Evolutionary conservation across 2,888 invertebrate species (phyloP).

Genomic region (Ecliptopera silaceata): DNA sequence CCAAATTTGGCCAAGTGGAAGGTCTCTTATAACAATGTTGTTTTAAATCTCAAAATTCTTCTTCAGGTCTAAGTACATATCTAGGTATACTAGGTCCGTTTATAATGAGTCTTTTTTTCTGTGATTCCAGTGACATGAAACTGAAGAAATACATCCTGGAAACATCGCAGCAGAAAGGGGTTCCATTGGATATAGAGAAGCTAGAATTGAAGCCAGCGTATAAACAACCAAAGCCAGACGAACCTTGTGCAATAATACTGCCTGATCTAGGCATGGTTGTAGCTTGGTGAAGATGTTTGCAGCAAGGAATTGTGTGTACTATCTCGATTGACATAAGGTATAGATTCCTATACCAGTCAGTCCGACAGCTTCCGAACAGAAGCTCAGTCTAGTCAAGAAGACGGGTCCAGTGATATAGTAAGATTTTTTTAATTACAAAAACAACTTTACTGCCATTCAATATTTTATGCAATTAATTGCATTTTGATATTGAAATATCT

Average conservation of each 20-base stretch:
- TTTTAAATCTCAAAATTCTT: no score
- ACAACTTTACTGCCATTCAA: no score
- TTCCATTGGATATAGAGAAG: slow-evolving; percentile 56
- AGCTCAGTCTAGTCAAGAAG: neutral
- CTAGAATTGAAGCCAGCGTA: slow-evolving; percentile 41
- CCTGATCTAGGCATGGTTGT: slow-evolving; percentile 54
- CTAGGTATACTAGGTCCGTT: no score
- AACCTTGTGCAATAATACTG: slow-evolving; percentile 65
- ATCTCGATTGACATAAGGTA: neutral
- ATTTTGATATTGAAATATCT: no score
- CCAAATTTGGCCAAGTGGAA: no score
- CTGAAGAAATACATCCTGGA: slow-evolving; percentile 55
- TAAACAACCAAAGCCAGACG: slow-evolving; percentile 48
- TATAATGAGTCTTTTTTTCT: no score
- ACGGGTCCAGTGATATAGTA: neutral
- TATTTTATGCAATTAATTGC: no score
- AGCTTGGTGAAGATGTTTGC: slow-evolving; percentile 11
- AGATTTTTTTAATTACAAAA: no score
- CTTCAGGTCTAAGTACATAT: no score
- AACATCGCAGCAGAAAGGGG: slow-evolving; percentile 56
- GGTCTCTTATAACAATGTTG: no score
- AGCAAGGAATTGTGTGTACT: neutral
- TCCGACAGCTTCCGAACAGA: neutral
- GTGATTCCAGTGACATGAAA: slow-evolving; percentile 62
- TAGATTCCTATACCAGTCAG: neutral